These are phyloP conservation scores for Calycopis cecrops DNA, from an alignment of 1,140 invertebrate genomes.

Conservation along the genomic window DNA sequence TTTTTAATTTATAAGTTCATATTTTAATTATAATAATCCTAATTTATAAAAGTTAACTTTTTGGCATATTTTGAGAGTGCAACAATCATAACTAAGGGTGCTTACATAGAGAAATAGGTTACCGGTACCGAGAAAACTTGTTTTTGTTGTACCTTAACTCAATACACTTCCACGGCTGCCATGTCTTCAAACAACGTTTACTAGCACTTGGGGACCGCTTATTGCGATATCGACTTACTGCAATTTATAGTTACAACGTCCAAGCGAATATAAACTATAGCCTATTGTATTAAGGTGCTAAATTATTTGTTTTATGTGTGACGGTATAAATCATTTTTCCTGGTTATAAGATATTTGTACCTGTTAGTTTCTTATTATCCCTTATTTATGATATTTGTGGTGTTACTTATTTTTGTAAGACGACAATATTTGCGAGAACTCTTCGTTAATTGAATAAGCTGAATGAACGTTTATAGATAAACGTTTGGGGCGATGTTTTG, in stretches of 20 bases:
- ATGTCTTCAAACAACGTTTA: conserved; percentile 15
- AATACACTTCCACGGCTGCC: conserved; percentile 13
- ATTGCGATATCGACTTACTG: conserved; percentile 18
- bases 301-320: background rate
- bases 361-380: conserved; percentile 7
- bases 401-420: background rate
- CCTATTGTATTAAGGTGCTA: background rate
- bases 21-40: no score
- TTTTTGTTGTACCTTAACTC: conserved; percentile 12
- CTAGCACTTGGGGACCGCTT: conserved; percentile 18
- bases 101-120: no score
- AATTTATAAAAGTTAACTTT: no score
- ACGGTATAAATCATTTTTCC: background rate
- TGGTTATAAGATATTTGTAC: background rate
- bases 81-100: no score
- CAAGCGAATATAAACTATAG: conserved; percentile 4
- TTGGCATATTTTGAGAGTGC: no score
- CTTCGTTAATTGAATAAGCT: conserved; percentile 5
- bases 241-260: conserved; percentile 12
- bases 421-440: background rate
- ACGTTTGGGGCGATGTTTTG: background rate
- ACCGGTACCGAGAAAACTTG: no score
- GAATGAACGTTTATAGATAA: background rate
- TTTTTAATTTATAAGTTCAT: no score
- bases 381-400: conserved; percentile 5